Evolutionary conservation across 2,888 invertebrate genomes (phyloP).

Genomic region (Drosophila mulleri): DNA sequence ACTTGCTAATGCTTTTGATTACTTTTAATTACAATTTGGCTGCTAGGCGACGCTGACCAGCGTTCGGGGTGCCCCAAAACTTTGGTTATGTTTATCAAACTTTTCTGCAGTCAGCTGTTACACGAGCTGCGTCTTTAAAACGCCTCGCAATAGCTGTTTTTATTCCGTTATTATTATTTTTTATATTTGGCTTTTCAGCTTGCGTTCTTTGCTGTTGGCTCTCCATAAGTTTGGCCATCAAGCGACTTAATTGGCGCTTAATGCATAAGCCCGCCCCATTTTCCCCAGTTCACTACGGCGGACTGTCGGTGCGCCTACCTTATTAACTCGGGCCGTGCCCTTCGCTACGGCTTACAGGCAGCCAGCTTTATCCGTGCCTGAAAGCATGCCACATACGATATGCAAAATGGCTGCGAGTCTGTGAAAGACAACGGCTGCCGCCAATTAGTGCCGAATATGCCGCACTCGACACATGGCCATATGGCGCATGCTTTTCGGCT

Average conservation of each 20-base stretch:
- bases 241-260: slow-evolving; percentile 69
- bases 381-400: slow-evolving; percentile 31
- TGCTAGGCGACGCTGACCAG: slow-evolving; percentile 65
- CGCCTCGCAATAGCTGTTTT: slow-evolving; percentile 24
- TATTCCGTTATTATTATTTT: not conserved
- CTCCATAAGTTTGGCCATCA: slow-evolving; percentile 47
- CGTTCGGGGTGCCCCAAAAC: slow-evolving; percentile 1
- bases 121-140: slow-evolving; percentile 43
- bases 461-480: not conserved
- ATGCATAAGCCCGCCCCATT: slow-evolving; percentile 31
- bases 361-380: slow-evolving; percentile 27
- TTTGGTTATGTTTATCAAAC: slow-evolving; percentile 51
- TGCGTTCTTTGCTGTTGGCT: slow-evolving; percentile 7
- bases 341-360: not conserved
- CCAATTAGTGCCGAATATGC: slow-evolving; percentile 25
- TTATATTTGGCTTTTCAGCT: not conserved
- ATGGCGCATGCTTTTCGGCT: slow-evolving; percentile 12
- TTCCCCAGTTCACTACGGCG: not conserved
- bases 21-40: slow-evolving; percentile 78
- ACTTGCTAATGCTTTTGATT: slow-evolving; percentile 76
- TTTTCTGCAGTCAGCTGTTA: slow-evolving; percentile 70
- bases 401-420: not conserved
- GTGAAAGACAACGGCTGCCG: slow-evolving; percentile 2
- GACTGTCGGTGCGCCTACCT: not conserved
- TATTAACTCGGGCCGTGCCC: not conserved